Conservation (phyloP, 53 echinoderm and acorn worm genomes). For the Astropecten irregularis region DNA sequence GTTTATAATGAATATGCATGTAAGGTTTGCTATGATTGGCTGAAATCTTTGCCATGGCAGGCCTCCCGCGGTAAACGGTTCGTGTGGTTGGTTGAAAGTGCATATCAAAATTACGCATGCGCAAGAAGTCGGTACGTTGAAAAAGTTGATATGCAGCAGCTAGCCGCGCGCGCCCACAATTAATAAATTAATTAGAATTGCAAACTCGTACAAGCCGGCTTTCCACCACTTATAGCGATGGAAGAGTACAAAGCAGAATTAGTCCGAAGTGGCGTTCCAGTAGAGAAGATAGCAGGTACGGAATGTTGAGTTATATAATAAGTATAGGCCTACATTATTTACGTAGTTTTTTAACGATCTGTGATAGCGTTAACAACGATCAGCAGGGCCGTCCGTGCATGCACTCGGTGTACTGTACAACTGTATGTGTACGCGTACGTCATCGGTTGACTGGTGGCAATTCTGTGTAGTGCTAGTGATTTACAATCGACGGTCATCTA, state of each 20-base stretch:
- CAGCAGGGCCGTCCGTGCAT: no score
- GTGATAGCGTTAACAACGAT: no score
- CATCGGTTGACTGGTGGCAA: neutral
- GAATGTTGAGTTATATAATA: neutral
- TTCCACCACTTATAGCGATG: no score
- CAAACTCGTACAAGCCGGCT: no score
- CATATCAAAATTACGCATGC: no score
- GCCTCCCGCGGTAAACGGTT: no score
- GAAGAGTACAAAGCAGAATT: neutral
- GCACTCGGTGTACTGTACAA: neutral
- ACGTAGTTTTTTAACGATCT: no score
- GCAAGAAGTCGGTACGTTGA: no score
- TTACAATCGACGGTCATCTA: conserved; percentile 8
- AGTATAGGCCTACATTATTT: neutral
- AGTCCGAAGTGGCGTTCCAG: neutral
- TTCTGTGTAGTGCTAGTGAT: neutral
- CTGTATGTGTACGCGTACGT: neutral
- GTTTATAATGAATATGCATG: conserved; percentile 18
- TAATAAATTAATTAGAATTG: no score
- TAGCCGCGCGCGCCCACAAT: no score
- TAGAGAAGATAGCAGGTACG: conserved; percentile 11
- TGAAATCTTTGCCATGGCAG: neutral
- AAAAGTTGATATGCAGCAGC: no score
- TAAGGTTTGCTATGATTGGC: conserved; percentile 12
- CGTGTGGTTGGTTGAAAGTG: no score